Percentiles rank a stretch among this genome's conserved stretches.
Evolutionary conservation across 2,888 invertebrate genomes (phyloP).

Genomic region (Diploptera punctata): DNA sequence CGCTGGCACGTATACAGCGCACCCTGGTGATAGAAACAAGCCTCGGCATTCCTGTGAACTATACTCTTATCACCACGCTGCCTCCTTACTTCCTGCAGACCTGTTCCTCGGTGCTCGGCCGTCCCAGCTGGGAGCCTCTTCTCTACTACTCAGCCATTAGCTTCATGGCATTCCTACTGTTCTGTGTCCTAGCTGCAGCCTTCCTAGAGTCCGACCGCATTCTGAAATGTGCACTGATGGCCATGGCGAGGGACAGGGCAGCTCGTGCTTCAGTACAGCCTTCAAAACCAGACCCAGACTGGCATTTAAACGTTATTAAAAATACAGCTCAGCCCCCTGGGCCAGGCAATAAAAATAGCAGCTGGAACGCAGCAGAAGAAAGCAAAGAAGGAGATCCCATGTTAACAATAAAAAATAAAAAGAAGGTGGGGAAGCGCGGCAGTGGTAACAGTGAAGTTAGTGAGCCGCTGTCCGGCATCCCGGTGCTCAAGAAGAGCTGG

Average conservation of each 20-base stretch:
- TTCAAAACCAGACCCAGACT: constrained; percentile 1
- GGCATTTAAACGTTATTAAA: constrained; percentile 2
- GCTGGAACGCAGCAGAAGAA: constrained; percentile 27
- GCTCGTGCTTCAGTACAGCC: background rate
- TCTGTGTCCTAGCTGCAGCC: constrained; percentile 70
- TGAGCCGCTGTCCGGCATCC: constrained; percentile 32
- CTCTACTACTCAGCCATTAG: constrained; percentile 69
- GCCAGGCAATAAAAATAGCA: constrained; percentile 18
- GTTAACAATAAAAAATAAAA: constrained; percentile 43
- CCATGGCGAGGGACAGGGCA: constrained; percentile 59
- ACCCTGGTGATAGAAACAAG: constrained; percentile 68
- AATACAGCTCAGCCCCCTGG: constrained; percentile 12
- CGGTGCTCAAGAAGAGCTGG: constrained; percentile 45
- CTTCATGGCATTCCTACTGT: constrained; percentile 66
- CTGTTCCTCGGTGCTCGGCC: constrained; percentile 71
- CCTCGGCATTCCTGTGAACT: constrained; percentile 66
- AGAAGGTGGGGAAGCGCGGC: constrained; percentile 38
- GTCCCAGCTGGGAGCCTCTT: constrained; percentile 79
- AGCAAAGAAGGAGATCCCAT: constrained; percentile 33
- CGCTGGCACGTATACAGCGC: constrained; percentile 74
- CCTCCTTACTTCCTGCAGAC: constrained; percentile 68
- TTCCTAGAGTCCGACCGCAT: constrained; percentile 76
- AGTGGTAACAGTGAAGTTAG: constrained; percentile 36
- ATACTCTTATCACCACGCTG: constrained; percentile 71
- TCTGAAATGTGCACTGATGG: constrained; percentile 60